Base-by-base conservation (phyloP, 2,113 vertebrate genomes). In the Neoarius graeffei region DNA sequence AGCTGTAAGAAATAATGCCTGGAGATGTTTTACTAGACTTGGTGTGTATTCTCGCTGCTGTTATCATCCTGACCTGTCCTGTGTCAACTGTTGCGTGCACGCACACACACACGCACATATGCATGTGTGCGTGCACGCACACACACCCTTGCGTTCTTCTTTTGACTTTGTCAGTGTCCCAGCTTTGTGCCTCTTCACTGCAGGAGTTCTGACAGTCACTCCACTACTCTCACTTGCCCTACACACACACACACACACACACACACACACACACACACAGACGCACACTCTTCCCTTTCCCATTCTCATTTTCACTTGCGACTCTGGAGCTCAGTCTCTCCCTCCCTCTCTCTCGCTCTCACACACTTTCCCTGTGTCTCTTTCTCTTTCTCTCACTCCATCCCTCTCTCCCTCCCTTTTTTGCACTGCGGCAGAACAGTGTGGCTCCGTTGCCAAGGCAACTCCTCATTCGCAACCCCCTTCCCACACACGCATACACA, bases 381-480 rank as follows among this genome's bases (percentile, higher is more conserved):
- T 54, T 84, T 60, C 62, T 62, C 79, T 60, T 66, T 66, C 23
- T 54, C 91, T 89, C 85, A 54, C 60, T 80, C 84, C 35, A 71
- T 86, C 88, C 90, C 42, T 86, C 71, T 73, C 77, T 88, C 86
- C 81, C 88, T 84, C 88, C 35, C 91, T 88, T 87, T 89, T 88
- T 94, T 90, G 92, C 95, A 94, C 95, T 93, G 94, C 95, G 90
- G 96, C 97, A 97, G 95, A 94, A 94, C 96, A 93, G 94, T 95
- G 92, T 94, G 93, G 89, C 95, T 93, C 82, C 81, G 97, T 98
- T 98, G 93, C 96, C 95, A 95, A 95, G 96, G 96, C 94, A 95
- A 98, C 95, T 62, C 89, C 94, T 94, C 93, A 95, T 96, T 91
- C 81, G 60, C 86, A 74, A 83, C 82, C 91, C 86, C 92, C 90